Evolutionary conservation across 1,140 invertebrate species (phyloP).

Genomic region (Wasmannia auropunctata): DNA sequence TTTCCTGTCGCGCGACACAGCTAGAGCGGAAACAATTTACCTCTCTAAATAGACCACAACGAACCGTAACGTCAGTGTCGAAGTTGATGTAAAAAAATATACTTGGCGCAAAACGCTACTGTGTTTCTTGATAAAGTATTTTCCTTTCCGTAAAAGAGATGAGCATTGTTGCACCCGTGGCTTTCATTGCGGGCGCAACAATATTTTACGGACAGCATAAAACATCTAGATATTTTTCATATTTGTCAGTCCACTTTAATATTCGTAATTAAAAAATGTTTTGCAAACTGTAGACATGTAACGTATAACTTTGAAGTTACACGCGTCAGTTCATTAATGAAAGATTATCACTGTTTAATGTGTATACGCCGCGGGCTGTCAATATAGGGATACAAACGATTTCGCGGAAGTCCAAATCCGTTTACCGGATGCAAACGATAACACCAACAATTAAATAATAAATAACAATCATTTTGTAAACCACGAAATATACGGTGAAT

Average conservation of each 20-base stretch:
- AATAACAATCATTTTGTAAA: slow-evolving; percentile 23
- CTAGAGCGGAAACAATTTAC: slow-evolving; percentile 55
- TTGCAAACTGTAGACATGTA: not conserved
- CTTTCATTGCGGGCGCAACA: too few relatives aligned
- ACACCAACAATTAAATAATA: slow-evolving; percentile 17
- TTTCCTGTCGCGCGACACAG: slow-evolving; percentile 34
- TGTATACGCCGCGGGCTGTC: not conserved
- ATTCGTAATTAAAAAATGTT: not conserved
- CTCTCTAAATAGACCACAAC: slow-evolving; percentile 52
- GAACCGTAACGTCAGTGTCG: not conserved
- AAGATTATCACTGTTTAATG: slow-evolving; percentile 13
- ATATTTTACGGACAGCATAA: not conserved
- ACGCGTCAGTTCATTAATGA: slow-evolving; percentile 1
- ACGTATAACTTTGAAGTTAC: not conserved
- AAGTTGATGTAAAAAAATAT: not conserved
- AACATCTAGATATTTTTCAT: not conserved
- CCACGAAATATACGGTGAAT: not conserved
- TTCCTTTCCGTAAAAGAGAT: not conserved
- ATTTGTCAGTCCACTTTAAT: not conserved
- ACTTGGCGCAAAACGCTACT: too few relatives aligned
- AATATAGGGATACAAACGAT: not conserved
- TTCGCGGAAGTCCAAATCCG: not conserved
- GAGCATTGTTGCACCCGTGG: too few relatives aligned
- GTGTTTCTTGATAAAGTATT: too few relatives aligned
- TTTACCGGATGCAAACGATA: not conserved